Conservation (phyloP, 1,140 invertebrate genomes). For the Watersipora subatra region DNA sequence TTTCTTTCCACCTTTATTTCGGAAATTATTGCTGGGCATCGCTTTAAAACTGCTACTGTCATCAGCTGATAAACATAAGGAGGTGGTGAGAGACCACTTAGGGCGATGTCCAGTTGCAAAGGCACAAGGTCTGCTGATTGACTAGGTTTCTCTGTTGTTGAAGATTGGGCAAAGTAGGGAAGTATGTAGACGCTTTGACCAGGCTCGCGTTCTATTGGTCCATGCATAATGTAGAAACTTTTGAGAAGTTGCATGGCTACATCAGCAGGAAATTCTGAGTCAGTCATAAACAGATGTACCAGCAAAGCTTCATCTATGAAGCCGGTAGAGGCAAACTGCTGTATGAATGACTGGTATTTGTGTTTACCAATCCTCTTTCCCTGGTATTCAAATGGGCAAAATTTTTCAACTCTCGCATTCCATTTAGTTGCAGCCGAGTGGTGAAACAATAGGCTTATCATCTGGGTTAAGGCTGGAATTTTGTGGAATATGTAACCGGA, state of each 20-base stretch:
- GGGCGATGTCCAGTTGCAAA: neutral
- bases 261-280: neutral
- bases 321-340: neutral
- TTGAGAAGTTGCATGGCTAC: neutral
- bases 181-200: neutral
- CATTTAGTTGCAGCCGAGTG: neutral
- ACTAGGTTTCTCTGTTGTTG: neutral
- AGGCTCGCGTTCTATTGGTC: neutral
- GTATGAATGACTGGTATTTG: neutral
- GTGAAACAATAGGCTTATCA: neutral
- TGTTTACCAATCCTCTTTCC: neutral
- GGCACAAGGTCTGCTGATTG: neutral
- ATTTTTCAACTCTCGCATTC: neutral
- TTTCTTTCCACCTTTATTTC: neutral
- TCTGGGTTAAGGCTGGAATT: neutral
- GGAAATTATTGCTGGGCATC: neutral
- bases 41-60: too few relatives aligned
- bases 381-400: neutral
- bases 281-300: neutral
- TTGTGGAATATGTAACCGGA: neutral
- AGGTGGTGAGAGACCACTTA: neutral
- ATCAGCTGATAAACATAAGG: neutral
- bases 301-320: neutral
- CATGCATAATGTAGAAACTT: neutral
- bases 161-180: neutral